Evolutionary conservation across 2,113 vertebrate species (phyloP).

Genomic region (Trinectes maculatus): DNA sequence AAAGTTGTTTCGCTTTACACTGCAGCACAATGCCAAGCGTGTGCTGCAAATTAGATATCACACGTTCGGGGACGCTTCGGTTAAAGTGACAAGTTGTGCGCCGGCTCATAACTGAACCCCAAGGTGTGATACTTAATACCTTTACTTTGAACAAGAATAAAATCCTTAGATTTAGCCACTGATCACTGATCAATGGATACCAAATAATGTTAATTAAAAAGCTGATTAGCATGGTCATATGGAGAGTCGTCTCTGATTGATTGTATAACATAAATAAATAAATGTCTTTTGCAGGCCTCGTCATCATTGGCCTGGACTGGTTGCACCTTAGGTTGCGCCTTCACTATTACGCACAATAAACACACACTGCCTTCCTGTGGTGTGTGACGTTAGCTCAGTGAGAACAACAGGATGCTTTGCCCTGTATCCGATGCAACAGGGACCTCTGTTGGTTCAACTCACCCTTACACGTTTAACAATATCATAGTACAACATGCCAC

Average conservation of each 20-base stretch:
- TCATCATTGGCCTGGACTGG: background rate
- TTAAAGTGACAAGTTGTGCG: conserved; percentile 5
- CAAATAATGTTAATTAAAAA: too few relatives aligned
- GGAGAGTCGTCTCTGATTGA: too few relatives aligned
- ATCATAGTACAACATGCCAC: background rate
- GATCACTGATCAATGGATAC: too few relatives aligned
- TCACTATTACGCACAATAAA: conserved; percentile 2
- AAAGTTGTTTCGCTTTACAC: conserved; percentile 37
- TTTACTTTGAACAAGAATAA: background rate
- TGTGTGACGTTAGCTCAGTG: background rate
- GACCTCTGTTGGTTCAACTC: conserved; percentile 71
- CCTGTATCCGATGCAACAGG: conserved; percentile 33
- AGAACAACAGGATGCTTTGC: background rate
- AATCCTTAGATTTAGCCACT: background rate
- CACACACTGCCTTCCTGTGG: conserved; percentile 14
- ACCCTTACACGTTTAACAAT: conserved; percentile 22
- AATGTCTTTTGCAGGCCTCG: background rate
- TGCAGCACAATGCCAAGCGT: background rate
- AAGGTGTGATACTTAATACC: conserved; percentile 14
- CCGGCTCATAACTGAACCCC: background rate
- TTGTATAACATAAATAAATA: background rate
- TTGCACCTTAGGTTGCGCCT: background rate
- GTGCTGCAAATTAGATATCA: conserved; percentile 2
- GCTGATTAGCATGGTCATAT: too few relatives aligned
- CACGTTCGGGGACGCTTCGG: background rate